A percentile compares a stretch with the other conserved stretches of the same genome.
phyloP scores from a whole-genome alignment of 2,888 invertebrate genomes.

The Pterostichus niger region DNA sequence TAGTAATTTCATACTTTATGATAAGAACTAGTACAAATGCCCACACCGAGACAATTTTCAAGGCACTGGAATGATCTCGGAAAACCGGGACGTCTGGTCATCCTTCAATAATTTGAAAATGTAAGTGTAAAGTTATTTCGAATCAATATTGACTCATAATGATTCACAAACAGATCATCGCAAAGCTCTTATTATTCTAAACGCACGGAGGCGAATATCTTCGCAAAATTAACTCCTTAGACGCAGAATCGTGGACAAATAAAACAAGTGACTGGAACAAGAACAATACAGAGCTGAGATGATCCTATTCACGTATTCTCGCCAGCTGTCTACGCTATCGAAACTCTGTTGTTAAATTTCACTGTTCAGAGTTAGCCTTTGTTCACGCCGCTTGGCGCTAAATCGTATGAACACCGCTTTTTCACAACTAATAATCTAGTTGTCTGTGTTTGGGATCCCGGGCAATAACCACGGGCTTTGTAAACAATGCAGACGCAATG shows the following conservation, averaged over 20 bases:
- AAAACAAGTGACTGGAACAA: background rate
- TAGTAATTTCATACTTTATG: too few species aligned
- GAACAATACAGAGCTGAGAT: slow-evolving; percentile 7
- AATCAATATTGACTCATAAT: background rate
- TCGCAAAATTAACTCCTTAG: slow-evolving; percentile 10
- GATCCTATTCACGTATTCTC: slow-evolving; percentile 10
- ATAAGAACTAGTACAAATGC: too few species aligned
- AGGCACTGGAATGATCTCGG: too few species aligned
- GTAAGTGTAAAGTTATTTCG: too few species aligned
- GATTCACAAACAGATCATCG: too few species aligned
- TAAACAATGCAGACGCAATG: too few species aligned
- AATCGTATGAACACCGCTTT: slow-evolving; percentile 3
- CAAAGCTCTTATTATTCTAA: background rate
- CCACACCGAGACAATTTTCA: too few species aligned
- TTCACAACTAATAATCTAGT: slow-evolving; percentile 4
- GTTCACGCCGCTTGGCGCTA: background rate
- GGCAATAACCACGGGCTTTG: too few species aligned
- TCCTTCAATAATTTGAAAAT: too few species aligned
- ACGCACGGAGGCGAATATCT: background rate
- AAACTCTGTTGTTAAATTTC: slow-evolving; percentile 19
- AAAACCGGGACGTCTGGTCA: too few species aligned
- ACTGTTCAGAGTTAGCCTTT: background rate
- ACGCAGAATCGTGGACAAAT: slow-evolving; percentile 10
- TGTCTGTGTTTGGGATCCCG: too few species aligned
- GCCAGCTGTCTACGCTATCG: slow-evolving; percentile 10